These are phyloP conservation scores for Sapayoa aenigma DNA, from an alignment of 2,113 vertebrate species.

Conservation along the genomic window DNA sequence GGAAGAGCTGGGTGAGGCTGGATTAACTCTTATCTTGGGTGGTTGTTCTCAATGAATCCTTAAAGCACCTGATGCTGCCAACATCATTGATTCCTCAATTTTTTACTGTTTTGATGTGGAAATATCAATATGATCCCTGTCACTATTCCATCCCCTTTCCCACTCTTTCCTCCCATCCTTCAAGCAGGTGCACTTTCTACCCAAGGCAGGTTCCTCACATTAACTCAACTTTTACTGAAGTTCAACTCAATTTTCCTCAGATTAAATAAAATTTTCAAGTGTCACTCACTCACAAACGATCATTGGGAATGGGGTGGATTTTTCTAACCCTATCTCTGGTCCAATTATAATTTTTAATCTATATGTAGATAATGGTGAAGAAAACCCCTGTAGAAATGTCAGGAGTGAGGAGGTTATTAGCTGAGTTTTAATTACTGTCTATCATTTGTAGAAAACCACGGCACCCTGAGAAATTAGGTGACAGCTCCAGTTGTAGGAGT, in stretches of 20 bases:
- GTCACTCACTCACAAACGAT: constrained; percentile 85
- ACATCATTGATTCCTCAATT: neutral
- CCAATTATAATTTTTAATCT: constrained; percentile 98
- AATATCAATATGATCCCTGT: neutral
- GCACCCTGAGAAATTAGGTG: constrained; percentile 75
- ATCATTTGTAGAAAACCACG: constrained; percentile 80
- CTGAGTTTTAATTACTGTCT: constrained; percentile 98
- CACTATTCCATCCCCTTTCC: neutral
- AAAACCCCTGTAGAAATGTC: constrained; percentile 94
- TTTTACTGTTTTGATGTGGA: neutral
- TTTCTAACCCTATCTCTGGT: constrained; percentile 87
- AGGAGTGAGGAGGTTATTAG: constrained; percentile 95
- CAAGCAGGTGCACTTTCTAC: neutral
- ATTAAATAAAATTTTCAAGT: constrained; percentile 88
- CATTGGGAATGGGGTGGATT: constrained; percentile 80
- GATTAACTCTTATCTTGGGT: neutral
- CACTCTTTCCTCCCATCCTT: neutral
- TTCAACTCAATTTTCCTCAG: constrained; percentile 89
- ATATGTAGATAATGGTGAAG: constrained; percentile 96
- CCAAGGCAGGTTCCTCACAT: constrained; percentile 49
- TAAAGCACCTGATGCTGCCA: neutral
- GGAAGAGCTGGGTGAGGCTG: neutral
- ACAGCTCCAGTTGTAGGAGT: constrained; percentile 26
- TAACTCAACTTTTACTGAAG: constrained; percentile 79
- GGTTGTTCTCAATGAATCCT: neutral